Evolutionary conservation across 2,113 vertebrate species (phyloP).

Genomic region (Cephalophus harveyi): DNA sequence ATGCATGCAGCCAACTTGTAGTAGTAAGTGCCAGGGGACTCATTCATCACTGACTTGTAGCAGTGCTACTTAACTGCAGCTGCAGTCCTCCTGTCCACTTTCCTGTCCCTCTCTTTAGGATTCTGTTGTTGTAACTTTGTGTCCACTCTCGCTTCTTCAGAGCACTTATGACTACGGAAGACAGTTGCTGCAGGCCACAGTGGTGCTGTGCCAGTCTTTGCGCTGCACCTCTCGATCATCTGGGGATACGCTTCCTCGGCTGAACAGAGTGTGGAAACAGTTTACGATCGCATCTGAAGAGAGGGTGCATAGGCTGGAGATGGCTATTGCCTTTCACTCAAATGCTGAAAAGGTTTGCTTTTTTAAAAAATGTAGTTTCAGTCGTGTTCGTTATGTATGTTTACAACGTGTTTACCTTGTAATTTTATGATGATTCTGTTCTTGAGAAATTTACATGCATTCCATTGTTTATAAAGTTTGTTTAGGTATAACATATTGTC

Average conservation of each 20-base stretch:
- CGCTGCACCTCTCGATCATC: conserved; percentile 95
- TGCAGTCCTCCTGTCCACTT: background rate
- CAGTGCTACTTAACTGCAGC: background rate
- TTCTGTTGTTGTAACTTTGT: background rate
- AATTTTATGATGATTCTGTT: background rate
- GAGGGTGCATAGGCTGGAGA: conserved; percentile 91
- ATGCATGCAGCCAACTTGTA: background rate
- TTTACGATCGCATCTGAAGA: conserved; percentile 94
- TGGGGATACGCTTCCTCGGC: conserved; percentile 93
- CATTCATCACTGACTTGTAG: background rate
- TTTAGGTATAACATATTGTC: background rate
- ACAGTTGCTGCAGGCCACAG: conserved; percentile 96
- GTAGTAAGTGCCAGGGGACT: background rate
- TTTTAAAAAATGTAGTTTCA: background rate
- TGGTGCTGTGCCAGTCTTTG: conserved; percentile 96
- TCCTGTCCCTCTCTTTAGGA: background rate
- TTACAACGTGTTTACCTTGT: background rate
- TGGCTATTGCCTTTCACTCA: conserved; percentile 90
- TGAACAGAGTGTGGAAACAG: conserved; percentile 98
- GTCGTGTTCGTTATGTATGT: background rate
- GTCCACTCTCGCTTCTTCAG: background rate
- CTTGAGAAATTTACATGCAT: background rate
- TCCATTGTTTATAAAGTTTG: background rate
- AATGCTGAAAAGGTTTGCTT: conserved; percentile 89
- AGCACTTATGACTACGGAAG: conserved; percentile 93